Conservation (phyloP, 2,797 vertebrate species). For the Rhinoraja longicauda region DNA sequence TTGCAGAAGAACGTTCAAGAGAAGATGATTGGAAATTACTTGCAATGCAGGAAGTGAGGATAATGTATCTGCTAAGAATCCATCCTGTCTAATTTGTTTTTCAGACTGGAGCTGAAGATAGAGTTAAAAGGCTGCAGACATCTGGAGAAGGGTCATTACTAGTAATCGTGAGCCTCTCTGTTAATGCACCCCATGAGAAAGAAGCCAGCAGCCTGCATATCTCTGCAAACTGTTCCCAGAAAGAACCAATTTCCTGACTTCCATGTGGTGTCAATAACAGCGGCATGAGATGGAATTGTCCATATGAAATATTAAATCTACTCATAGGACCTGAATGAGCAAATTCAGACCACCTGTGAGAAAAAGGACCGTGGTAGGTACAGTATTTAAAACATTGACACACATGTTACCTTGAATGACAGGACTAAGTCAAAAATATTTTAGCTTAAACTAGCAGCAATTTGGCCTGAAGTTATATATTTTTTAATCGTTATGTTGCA, state of each 20-base stretch:
- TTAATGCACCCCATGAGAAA: slow-evolving; percentile 77
- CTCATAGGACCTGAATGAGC: slow-evolving; percentile 65
- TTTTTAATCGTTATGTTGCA: slow-evolving; percentile 42
- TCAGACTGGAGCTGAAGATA: slow-evolving; percentile 57
- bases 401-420: slow-evolving; percentile 46
- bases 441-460: slow-evolving; percentile 50
- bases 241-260: slow-evolving; percentile 83
- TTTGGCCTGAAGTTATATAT: slow-evolving; percentile 20
- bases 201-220: slow-evolving; percentile 77
- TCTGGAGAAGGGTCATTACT: slow-evolving; percentile 82
- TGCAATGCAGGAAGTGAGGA: slow-evolving; percentile 46
- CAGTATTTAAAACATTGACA: slow-evolving; percentile 44
- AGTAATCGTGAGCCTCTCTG: slow-evolving; percentile 80
- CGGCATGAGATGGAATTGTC: slow-evolving; percentile 76
- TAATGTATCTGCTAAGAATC: slow-evolving; percentile 57
- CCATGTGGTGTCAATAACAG: slow-evolving; percentile 97
- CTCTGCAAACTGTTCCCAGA: slow-evolving; percentile 88
- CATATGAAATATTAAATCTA: slow-evolving; percentile 96
- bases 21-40: background rate
- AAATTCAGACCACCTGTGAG: slow-evolving; percentile 90
- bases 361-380: slow-evolving; percentile 49
- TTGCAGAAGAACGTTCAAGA: background rate
- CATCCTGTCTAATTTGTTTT: slow-evolving; percentile 62
- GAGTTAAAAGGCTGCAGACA: slow-evolving; percentile 71
- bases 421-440: slow-evolving; percentile 44